A percentile compares a stretch with the other conserved stretches of the same genome.
Evolutionary conservation across 2,888 invertebrate species (phyloP).

Genomic region (Nomada lathburiana): DNA sequence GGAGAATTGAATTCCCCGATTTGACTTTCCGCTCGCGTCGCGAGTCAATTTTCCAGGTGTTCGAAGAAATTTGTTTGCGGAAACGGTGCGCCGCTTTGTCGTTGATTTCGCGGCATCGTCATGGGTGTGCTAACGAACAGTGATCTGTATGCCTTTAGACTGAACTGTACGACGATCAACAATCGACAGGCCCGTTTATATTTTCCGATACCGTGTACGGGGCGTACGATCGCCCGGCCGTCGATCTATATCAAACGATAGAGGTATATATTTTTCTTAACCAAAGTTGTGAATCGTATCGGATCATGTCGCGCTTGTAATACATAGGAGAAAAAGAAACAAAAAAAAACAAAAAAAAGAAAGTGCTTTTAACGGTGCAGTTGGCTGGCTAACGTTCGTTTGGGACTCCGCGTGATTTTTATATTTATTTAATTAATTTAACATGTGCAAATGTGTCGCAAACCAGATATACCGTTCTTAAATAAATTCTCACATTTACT

Average conservation of each 20-base stretch:
- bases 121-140: constrained; percentile 31
- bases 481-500: constrained; percentile 75
- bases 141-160: constrained; percentile 62
- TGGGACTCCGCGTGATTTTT: constrained; percentile 69
- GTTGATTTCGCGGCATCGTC: neutral
- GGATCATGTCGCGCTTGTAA: constrained; percentile 50
- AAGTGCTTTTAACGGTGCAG: constrained; percentile 52
- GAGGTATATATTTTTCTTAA: constrained; percentile 73
- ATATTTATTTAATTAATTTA: constrained; percentile 76
- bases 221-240: constrained; percentile 21
- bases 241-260: constrained; percentile 34
- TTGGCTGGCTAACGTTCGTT: constrained; percentile 67
- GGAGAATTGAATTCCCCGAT: no score
- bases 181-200: constrained; percentile 56
- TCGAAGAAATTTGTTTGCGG: no score
- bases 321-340: constrained; percentile 1
- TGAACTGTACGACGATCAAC: constrained; percentile 62
- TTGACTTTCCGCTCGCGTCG: no score
- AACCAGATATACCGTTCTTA: constrained; percentile 67
- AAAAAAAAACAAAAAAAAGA: constrained; percentile 21
- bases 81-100: neutral
- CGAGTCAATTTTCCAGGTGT: constrained; percentile 18
- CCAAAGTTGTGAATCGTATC: constrained; percentile 73
- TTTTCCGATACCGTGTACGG: constrained; percentile 57
- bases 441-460: constrained; percentile 59